Percentiles rank a stretch among this genome's conserved stretches.
Evolutionary conservation across 23 tunicate genomes (phyloP).

Genomic region (Trididemnum miniatum): DNA sequence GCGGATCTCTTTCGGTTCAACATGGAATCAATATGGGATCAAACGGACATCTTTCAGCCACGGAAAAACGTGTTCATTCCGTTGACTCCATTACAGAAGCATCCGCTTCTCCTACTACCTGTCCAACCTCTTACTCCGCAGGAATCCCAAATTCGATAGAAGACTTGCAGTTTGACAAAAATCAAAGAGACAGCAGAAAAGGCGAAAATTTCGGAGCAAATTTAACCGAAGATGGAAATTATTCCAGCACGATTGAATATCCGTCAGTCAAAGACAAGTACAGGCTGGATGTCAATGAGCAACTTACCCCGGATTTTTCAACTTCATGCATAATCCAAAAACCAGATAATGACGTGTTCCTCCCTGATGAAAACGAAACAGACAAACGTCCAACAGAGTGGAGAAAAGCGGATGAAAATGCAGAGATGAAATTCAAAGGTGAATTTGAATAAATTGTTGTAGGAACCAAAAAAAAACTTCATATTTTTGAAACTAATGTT

Average conservation of each 20-base stretch:
- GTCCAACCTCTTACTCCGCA: neutral
- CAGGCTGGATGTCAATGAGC: neutral
- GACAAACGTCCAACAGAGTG: neutral
- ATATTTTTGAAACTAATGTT: too few relatives aligned
- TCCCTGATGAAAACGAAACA: neutral
- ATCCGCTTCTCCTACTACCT: constrained; percentile 2
- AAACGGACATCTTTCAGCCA: neutral
- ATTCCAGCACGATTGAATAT: neutral
- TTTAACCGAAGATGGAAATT: neutral
- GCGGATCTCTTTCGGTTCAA: neutral
- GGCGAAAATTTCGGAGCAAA: neutral
- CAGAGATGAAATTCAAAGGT: constrained; percentile 5
- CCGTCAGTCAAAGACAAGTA: neutral
- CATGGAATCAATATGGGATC: neutral
- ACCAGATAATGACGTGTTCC: constrained; percentile 10
- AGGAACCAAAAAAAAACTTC: too few relatives aligned
- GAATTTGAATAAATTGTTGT: too few relatives aligned
- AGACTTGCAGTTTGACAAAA: neutral
- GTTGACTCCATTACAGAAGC: constrained; percentile 36
- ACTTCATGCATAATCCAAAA: neutral
- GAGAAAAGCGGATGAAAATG: neutral
- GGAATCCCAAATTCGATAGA: neutral
- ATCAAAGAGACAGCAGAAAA: neutral
- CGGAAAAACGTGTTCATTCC: constrained; percentile 25
- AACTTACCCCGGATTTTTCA: neutral